Percentiles rank a stretch among this genome's conserved stretches.
These are phyloP conservation scores for Drosophila sproati DNA, from an alignment of 1,140 invertebrate species.

Conservation along the genomic window DNA sequence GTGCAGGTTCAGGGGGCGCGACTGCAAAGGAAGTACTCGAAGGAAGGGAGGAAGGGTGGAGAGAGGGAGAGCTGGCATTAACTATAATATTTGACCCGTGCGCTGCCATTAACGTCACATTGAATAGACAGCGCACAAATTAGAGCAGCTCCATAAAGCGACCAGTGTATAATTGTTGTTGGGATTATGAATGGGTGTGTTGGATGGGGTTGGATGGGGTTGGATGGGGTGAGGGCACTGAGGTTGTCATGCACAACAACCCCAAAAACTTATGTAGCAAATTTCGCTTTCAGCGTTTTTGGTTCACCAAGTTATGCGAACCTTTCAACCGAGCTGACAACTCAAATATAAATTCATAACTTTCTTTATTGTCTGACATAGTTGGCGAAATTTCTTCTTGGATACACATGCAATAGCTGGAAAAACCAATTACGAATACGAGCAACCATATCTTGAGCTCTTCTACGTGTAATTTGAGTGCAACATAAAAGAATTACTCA, in stretches of 20 bases:
- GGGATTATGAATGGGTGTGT: background rate
- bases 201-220: background rate
- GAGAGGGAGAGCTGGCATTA: slow-evolving; percentile 46
- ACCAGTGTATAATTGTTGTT: slow-evolving; percentile 67
- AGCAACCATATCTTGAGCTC: background rate
- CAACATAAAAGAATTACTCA: background rate
- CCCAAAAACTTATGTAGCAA: slow-evolving; percentile 14
- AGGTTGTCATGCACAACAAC: background rate
- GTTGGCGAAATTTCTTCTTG: slow-evolving; percentile 8
- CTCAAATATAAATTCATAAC: slow-evolving; percentile 36
- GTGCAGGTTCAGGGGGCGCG: slow-evolving; percentile 8
- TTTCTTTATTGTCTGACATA: slow-evolving; percentile 8
- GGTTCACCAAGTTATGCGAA: slow-evolving; percentile 7
- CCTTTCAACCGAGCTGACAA: slow-evolving; percentile 11
- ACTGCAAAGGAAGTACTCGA: background rate
- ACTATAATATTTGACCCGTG: slow-evolving; percentile 76
- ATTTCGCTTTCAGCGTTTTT: slow-evolving; percentile 16
- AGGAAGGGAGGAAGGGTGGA: slow-evolving; percentile 4
- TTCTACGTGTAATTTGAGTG: background rate
- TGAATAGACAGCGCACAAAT: slow-evolving; percentile 73
- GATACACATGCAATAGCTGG: slow-evolving; percentile 22
- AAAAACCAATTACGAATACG: background rate
- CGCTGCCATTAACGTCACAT: slow-evolving; percentile 75
- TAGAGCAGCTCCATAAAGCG: slow-evolving; percentile 40
- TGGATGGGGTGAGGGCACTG: background rate